A percentile compares a stretch with the other conserved stretches of the same genome.
Evolutionary conservation across 2,888 invertebrate species (phyloP).

Genomic region (Drosophila borealis): DNA sequence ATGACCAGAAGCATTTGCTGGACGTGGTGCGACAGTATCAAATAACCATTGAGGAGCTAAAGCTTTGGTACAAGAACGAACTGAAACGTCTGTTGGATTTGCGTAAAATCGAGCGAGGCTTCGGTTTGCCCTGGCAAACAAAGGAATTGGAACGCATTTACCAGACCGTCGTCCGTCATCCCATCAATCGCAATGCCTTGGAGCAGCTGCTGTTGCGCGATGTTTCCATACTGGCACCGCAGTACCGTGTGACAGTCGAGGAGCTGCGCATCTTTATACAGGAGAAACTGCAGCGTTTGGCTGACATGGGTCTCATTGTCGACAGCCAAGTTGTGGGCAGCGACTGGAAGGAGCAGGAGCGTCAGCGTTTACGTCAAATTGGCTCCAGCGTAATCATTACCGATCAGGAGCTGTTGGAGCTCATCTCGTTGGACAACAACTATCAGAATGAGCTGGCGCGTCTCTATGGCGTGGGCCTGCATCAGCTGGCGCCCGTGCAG

Average conservation of each 20-base stretch:
- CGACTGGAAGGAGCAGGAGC: constrained; percentile 78
- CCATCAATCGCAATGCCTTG: constrained; percentile 66
- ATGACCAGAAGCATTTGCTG: constrained; percentile 70
- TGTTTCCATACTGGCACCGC: constrained; percentile 44
- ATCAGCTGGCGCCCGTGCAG: constrained; percentile 75
- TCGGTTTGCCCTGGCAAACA: constrained; percentile 75
- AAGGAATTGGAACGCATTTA: constrained; percentile 79
- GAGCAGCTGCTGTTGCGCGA: constrained; percentile 67
- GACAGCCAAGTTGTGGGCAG: constrained; percentile 16
- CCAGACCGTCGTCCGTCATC: constrained; percentile 56
- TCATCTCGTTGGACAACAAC: constrained; percentile 67
- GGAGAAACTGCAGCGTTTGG: constrained; percentile 75
- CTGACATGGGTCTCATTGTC: constrained; percentile 69
- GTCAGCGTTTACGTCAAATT: constrained; percentile 75
- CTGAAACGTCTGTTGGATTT: constrained; percentile 71
- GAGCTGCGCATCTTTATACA: constrained; percentile 77
- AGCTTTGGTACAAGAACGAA: constrained; percentile 78
- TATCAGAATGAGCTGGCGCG: constrained; percentile 74
- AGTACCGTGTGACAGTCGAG: constrained; percentile 74
- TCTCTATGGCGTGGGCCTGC: constrained; percentile 67
- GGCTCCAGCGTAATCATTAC: constrained; percentile 76
- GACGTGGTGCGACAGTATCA: constrained; percentile 73
- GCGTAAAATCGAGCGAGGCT: constrained; percentile 67
- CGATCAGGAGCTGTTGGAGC: constrained; percentile 74
- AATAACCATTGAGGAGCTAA: constrained; percentile 72